Base-by-base conservation (phyloP, 2,113 vertebrate genomes). In the Pimephales promelas region DNA sequence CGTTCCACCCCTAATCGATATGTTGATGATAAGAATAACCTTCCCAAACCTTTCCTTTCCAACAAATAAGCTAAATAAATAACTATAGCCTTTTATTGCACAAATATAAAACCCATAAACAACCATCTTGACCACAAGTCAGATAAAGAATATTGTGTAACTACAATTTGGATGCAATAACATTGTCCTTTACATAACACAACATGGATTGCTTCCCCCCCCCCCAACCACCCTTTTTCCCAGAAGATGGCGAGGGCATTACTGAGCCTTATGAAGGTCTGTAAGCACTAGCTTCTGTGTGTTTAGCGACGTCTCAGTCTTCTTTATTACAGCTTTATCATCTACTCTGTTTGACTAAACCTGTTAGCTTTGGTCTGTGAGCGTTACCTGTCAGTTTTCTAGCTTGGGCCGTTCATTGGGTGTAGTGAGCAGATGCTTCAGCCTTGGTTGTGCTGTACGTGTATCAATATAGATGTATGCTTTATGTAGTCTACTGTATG, bases 191-290 rank as follows among this genome's bases (percentile, higher is more conserved):
- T 62, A 24, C 64, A 40, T 87, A 84, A 89, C 76, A 83, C 78
- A 75, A 22, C 24, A 61, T 62, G 94, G 86, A 87, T 93, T 95
- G 94, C 91, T 93, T 92, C 91, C 92, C 79, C 91, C 88, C 88
- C 85, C 88, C n/a, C n/a, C n/a, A n/a, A n/a, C n/a, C 83, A 89
- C 89, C 66, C 88, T 93, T 94, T 92, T 92, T 79, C 92, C 76
- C 93, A 95, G 95, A 95, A 94, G 95, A 95, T 94, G 95, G 93
- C 94, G 93, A 95, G 91, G 95, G 95, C 93, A 93, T 95, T 91
- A 91, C 94, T 94, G 94, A 95, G 89, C 89, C 93, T 94, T 94
- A 89, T 92, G 95, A 96, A 96, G 95, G 95, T 96, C 93, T 96
- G 95, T 96, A 95, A 74, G 28, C 75, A 18, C 31, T 80, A 34